Evolutionary conservation across 1,140 invertebrate genomes (phyloP), one percentile per base, ranked within the genome.

Genomic region (Macrocentrus cingulum): DNA sequence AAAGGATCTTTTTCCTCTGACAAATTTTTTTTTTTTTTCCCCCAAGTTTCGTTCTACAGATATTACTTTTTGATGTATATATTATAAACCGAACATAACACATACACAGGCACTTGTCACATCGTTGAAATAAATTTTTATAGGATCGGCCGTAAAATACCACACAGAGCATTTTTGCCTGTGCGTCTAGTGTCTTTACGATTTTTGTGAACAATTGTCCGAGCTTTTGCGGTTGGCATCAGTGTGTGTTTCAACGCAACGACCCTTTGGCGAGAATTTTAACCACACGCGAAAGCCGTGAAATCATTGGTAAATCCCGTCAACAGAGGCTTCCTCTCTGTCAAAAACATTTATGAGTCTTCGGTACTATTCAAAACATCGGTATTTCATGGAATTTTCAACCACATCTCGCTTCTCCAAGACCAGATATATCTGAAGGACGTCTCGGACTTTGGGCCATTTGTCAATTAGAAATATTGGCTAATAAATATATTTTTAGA

Each of bases 51-150:
- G n/a, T n/a, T n/a, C n/a, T n/a, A n/a, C n/a, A n/a, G n/a, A n/a
- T n/a, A n/a, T n/a, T n/a, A n/a, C n/a, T n/a, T n/a, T n/a, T n/a
- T n/a, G n/a, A n/a, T n/a, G n/a, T n/a, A n/a, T n/a, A n/a, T n/a
- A n/a, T n/a, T n/a, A n/a, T n/a, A n/a, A n/a, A n/a, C n/a, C n/a
- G n/a, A n/a, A n/a, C n/a, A n/a, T n/a, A n/a, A n/a, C n/a, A n/a
- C n/a, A n/a, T n/a, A n/a, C n/a, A n/a, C n/a, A n/a, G n/a, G n/a
- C n/a, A n/a, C n/a, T n/a, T n/a, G n/a, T n/a, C n/a, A n/a, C 51
- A 55, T 44, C 36, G 52, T 44, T 45, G 22, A 55, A 45, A 44
- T 44, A 55, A 55, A 55, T 45, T 44, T 55, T 55, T 55, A 44
- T 22, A n/a, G n/a, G 13, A 2, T 29, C 18, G 39, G n/a, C 37